Evolutionary conservation across 1,140 invertebrate genomes (phyloP).

Genomic region (Mamestra configurata): DNA sequence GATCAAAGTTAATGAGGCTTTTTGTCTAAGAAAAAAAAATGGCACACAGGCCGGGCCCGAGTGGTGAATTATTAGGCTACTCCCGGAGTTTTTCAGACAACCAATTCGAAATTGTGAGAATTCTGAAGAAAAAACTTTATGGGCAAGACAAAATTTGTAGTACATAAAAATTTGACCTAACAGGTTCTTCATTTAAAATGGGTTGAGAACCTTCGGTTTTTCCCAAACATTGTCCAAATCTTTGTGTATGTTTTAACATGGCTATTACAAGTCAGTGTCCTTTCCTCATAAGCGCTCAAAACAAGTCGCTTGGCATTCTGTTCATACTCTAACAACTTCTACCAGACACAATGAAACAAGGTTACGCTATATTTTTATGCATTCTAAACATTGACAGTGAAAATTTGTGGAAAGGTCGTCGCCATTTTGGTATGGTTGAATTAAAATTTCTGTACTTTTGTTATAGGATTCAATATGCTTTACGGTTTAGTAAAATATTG

Average conservation of each 20-base stretch:
- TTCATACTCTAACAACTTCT: neutral
- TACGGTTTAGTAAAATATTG: too few relatives aligned
- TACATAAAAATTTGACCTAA: too few relatives aligned
- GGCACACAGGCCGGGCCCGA: too few relatives aligned
- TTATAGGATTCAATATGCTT: too few relatives aligned
- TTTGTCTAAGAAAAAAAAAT: too few relatives aligned
- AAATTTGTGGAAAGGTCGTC: slow-evolving; percentile 12
- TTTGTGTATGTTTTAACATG: neutral
- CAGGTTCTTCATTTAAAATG: too few relatives aligned
- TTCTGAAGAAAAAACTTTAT: too few relatives aligned
- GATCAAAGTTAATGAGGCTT: neutral
- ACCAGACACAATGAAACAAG: slow-evolving; percentile 15
- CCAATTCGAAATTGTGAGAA: neutral
- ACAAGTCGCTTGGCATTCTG: neutral
- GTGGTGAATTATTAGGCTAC: too few relatives aligned
- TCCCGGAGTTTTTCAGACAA: too few relatives aligned
- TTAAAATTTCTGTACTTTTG: too few relatives aligned
- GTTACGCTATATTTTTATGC: slow-evolving; percentile 6
- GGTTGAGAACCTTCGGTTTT: neutral
- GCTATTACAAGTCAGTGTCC: slow-evolving; percentile 12
- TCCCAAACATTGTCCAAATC: neutral
- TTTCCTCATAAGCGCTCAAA: neutral
- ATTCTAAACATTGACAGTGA: slow-evolving; percentile 31
- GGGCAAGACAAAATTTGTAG: too few relatives aligned
- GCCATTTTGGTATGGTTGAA: neutral